Conservation (phyloP, 2,113 vertebrate genomes). For the Electrona antarctica region DNA sequence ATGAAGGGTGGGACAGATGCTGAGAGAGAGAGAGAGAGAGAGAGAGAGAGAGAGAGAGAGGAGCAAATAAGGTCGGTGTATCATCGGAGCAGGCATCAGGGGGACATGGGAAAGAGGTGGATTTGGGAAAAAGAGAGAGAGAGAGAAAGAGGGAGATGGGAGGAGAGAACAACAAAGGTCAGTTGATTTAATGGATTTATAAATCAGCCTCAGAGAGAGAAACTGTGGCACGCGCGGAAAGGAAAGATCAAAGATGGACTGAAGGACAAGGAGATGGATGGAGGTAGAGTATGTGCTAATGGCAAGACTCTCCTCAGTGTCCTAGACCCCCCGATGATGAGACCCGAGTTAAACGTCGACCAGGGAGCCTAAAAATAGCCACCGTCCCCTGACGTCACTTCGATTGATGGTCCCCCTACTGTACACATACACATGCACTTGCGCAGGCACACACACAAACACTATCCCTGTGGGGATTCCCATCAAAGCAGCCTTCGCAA, state of each 20-base stretch:
- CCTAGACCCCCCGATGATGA: constrained; percentile 46
- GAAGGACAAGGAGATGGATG: constrained; percentile 25
- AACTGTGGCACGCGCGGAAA: no score
- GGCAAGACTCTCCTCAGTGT: constrained; percentile 39
- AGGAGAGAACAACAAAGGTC: not conserved
- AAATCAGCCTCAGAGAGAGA: not conserved
- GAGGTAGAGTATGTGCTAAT: no score
- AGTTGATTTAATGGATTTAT: not conserved
- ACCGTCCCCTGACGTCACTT: constrained; percentile 29
- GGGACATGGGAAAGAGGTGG: not conserved
- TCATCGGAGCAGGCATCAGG: not conserved
- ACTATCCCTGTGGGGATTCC: constrained; percentile 47
- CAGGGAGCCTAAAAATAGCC: constrained; percentile 63
- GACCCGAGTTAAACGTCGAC: constrained; percentile 44
- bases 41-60: not conserved
- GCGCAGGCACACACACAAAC: constrained; percentile 20
- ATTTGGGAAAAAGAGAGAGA: not conserved
- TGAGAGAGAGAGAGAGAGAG: constrained; percentile 3
- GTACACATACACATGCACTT: not conserved
- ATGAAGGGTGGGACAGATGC: constrained; percentile 17
- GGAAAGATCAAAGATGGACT: not conserved
- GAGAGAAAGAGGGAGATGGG: not conserved
- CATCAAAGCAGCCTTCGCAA: constrained; percentile 65
- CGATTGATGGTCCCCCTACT: constrained; percentile 23
- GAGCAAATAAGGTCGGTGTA: not conserved